These are phyloP conservation scores for Leptinotarsa peninsularis DNA, from an alignment of 2,888 invertebrate genomes.

Conservation along the genomic window DNA sequence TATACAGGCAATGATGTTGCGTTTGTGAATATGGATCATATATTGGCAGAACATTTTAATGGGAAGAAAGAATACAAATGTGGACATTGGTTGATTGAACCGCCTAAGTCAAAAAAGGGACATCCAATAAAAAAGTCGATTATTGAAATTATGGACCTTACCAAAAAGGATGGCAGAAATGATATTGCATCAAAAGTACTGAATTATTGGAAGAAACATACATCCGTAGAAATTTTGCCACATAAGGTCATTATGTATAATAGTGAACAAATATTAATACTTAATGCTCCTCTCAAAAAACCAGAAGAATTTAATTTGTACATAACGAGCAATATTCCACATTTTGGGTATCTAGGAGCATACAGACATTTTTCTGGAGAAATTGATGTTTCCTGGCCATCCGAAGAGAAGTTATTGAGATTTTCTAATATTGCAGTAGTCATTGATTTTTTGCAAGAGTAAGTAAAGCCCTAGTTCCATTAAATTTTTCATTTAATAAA, in stretches of 20 bases:
- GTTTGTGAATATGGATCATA: conserved; percentile 56
- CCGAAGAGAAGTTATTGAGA: conserved; percentile 52
- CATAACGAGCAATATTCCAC: conserved; percentile 57
- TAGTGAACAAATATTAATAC: conserved; percentile 34
- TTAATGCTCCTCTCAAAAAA: conserved; percentile 38
- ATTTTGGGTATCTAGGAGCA: conserved; percentile 58
- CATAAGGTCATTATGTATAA: conserved; percentile 35
- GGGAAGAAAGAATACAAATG: conserved; percentile 48
- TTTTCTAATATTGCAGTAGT: conserved; percentile 49
- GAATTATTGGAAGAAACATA: background rate
- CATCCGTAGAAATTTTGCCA: background rate
- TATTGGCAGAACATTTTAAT: conserved; percentile 56
- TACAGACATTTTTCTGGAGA: conserved; percentile 42
- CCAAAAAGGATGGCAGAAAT: conserved; percentile 27
- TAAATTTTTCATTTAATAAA: background rate
- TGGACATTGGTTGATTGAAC: conserved; percentile 49
- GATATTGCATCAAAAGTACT: background rate
- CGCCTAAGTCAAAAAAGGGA: conserved; percentile 7
- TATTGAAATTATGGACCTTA: conserved; percentile 44
- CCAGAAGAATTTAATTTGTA: conserved; percentile 53
- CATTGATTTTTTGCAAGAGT: conserved; percentile 51
- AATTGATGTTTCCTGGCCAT: conserved; percentile 58
- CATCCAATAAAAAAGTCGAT: background rate
- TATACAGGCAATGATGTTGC: conserved; percentile 57
- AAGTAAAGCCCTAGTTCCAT: conserved; percentile 35